Conservation (phyloP, 1,140 invertebrate species). For the Drosophila sucinea region DNA sequence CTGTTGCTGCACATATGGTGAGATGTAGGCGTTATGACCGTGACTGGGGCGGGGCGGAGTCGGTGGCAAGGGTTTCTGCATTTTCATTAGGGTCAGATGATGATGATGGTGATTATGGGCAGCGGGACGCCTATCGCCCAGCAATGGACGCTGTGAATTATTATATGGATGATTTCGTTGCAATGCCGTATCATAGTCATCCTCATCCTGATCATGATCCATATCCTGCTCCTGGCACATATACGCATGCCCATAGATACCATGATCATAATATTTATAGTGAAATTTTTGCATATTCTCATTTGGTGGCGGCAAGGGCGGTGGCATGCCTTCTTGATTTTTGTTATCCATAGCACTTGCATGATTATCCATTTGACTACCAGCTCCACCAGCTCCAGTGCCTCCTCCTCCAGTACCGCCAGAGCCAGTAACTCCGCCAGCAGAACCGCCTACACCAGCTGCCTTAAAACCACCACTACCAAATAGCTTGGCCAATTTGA, state of each 20-base stretch:
- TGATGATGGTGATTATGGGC: constrained; percentile 18
- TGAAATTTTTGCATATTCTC: constrained; percentile 49
- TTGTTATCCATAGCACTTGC: constrained; percentile 1
- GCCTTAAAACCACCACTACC: constrained; percentile 23
- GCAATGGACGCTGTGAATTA: constrained; percentile 70
- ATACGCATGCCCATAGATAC: constrained; percentile 54
- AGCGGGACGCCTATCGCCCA: constrained; percentile 61
- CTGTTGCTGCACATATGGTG: constrained; percentile 75
- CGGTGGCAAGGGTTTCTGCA: constrained; percentile 26
- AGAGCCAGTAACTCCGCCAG: not conserved
- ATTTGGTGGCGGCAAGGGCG: constrained; percentile 62
- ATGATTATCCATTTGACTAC: constrained; percentile 6
- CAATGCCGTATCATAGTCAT: constrained; percentile 69
- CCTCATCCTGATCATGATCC: constrained; percentile 45
- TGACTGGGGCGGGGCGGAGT: constrained; percentile 32
- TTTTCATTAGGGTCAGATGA: constrained; percentile 37
- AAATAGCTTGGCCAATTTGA: constrained; percentile 76
- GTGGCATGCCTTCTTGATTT: constrained; percentile 31
- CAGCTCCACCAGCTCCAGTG: not conserved
- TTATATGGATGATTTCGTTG: constrained; percentile 74
- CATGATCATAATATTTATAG: constrained; percentile 58
- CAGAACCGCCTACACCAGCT: constrained; percentile 3
- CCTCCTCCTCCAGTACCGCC: not conserved
- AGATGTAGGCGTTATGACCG: constrained; percentile 43
- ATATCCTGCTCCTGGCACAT: constrained; percentile 44